Base-by-base conservation (phyloP, 2,888 invertebrate genomes). In the Cepaea hortensis region DNA sequence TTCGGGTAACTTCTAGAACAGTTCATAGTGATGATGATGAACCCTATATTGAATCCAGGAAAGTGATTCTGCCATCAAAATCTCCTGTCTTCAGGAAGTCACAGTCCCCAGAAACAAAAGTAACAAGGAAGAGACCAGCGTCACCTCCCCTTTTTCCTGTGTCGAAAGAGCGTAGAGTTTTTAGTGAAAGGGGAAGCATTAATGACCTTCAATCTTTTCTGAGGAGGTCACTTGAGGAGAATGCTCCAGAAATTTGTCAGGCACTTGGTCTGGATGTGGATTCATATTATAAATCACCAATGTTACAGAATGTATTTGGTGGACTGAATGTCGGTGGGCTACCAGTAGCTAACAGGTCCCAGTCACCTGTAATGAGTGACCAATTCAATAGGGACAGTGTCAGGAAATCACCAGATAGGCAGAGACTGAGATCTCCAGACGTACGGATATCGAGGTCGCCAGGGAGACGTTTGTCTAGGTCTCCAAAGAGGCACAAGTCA, bases 1-100 rank as follows among this genome's bases (percentile, higher is more conserved):
- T 87, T 13, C 61, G 81, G 46, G 84, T 87, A 46, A 84, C 81
- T 55, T 87, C 87, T 5, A 73, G 73, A 50, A 20, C 84, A 65
- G 50, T 61, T n/a, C 3, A 62, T 84, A 61, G 68, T 73, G 6
- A 75, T 84, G 70, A 76, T 73, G 73, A 65, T 13, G 86, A 86
- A 23, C 50, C 80, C 23, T 84, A 79, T 76, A n/a, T 15, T 48
- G 81, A 75, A n/a, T 46, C 79, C 35, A 73, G 87, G n/a, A 84
- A 81, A 68, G 72, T 87, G 4, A 84, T 84, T 68, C 48, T 87
- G 9, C 50, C 84, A 50, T 65, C 87, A 23, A 68, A 73, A 68
- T 87, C 85, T 18, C 85, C 81, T 65, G 48, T 62, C 0, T 61
- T n/a, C n/a, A 81, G 50, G 81, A 73, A 46, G 15, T 85, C 80